Evolutionary conservation across 2,888 invertebrate genomes (phyloP).

Genomic region (Nemurella pictetii): DNA sequence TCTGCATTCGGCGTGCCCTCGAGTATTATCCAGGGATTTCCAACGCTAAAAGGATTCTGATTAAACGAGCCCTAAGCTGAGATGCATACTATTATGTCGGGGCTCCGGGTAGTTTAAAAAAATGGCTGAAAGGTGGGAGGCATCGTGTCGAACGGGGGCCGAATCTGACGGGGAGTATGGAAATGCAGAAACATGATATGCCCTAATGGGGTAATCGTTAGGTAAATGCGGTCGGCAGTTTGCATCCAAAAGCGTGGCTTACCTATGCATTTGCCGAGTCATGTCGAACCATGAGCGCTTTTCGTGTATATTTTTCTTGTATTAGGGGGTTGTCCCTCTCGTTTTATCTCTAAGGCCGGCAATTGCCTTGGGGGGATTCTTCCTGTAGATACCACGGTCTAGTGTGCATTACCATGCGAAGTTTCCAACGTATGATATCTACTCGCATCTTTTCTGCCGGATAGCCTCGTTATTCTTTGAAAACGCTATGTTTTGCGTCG

Average conservation of each 20-base stretch:
- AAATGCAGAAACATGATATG: background rate
- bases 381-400: background rate
- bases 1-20: background rate
- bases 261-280: background rate
- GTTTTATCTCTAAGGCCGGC: background rate
- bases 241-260: background rate
- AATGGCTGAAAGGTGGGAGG: background rate
- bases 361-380: background rate
- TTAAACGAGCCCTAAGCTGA: background rate
- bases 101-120: background rate
- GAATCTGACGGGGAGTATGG: background rate
- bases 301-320: background rate
- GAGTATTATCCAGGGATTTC: constrained; percentile 10
- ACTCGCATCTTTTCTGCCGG: no score
- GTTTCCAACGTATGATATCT: background rate
- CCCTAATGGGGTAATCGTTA: background rate
- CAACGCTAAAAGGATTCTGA: constrained; percentile 2
- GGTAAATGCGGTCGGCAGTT: background rate
- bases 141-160: background rate
- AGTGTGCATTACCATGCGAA: background rate
- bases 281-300: background rate
- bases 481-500: no score
- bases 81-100: background rate
- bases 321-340: background rate
- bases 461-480: no score